Base-by-base conservation (phyloP, 1,140 invertebrate genomes). In the Caenorhabditis briggsae region DNA sequence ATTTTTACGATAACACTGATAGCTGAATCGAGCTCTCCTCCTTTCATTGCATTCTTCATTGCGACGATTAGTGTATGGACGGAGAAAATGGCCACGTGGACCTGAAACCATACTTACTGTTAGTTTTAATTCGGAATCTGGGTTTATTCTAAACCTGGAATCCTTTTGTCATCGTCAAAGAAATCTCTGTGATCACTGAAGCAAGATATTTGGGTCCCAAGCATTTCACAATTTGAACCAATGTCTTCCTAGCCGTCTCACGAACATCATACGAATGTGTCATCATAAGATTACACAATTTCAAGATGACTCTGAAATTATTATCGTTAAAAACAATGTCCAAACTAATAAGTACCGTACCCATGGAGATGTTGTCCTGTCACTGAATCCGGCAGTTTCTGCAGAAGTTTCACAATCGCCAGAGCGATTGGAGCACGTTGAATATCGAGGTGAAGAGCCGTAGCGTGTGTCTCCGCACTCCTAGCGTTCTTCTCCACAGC, bases 51-150 rank as follows among this genome's bases (percentile, higher is more conserved):
- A 1, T 93, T 89, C 88, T 95, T 95, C 74, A 98, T 92, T 56
- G 94, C 94, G 74, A 94, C 94, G 16, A 99, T 92, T 3, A 98
- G 94, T 0, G 95, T 94, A 92, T 98, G 96, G 5, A 97, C 94
- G 0, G 97, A 97, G 88, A 95, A 97, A 5, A 95, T 95, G 18
- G 98, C 93, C 0, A 98, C 96, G 90, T 98, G 97, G 23, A 97
- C 94, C 93, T 94, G 82, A 48, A 91, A 89, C 41, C 25, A 74
- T 56, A 82, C 11, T 20, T 33, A 33, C 33, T 14, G 6, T 33
- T 25, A 83, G 20, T 53, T 65, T 11, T 14, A 1, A 58, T 23
- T 58, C 41, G 41, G 9, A 58, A 12, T 7, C n/a, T 64, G 6
- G 7, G 23, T 25, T 8, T 58, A 25, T 20, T 41, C 20, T 23